A percentile compares a stretch with the other conserved stretches of the same genome.
Evolutionary conservation across 2,888 invertebrate species (phyloP).

Genomic region (Tiliacea citrago): DNA sequence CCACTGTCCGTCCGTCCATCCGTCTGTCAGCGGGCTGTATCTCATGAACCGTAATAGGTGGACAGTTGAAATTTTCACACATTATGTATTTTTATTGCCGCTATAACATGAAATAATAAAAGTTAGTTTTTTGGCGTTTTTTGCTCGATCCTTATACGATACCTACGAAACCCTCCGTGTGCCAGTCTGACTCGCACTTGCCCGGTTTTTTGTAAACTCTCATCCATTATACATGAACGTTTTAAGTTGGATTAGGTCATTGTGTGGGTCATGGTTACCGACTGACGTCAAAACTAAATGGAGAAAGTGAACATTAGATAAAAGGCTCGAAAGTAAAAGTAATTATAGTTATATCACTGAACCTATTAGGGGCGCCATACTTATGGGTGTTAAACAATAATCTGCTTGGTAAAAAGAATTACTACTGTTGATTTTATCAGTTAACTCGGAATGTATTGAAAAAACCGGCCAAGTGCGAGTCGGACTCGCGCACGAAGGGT

Average conservation of each 20-base stretch:
- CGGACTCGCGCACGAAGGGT: no score
- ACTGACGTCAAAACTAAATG: slow-evolving; percentile 72
- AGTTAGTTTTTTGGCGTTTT: no score
- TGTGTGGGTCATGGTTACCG: slow-evolving; percentile 79
- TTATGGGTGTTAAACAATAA: slow-evolving; percentile 14
- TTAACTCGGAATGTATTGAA: slow-evolving; percentile 20
- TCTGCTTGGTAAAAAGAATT: slow-evolving; percentile 6
- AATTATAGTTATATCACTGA: slow-evolving; percentile 63
- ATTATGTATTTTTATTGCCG: no score
- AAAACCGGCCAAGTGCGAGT: no score
- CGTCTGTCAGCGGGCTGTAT: no score
- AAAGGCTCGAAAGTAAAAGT: slow-evolving; percentile 69
- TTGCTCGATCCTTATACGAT: no score
- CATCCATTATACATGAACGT: slow-evolving; percentile 60
- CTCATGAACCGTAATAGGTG: no score
- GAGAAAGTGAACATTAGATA: slow-evolving; percentile 80
- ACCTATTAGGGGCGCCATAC: slow-evolving; percentile 23
- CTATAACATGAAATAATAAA: no score
- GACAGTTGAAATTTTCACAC: no score
- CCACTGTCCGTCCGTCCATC: no score
- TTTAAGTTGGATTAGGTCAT: slow-evolving; percentile 78
- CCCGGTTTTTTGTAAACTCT: slow-evolving; percentile 49
- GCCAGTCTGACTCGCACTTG: no score
- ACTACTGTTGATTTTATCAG: background rate
- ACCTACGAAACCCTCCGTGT: no score